Evolutionary conservation across 1,140 invertebrate species (phyloP).

Genomic region (Sarcophaga peregrina): DNA sequence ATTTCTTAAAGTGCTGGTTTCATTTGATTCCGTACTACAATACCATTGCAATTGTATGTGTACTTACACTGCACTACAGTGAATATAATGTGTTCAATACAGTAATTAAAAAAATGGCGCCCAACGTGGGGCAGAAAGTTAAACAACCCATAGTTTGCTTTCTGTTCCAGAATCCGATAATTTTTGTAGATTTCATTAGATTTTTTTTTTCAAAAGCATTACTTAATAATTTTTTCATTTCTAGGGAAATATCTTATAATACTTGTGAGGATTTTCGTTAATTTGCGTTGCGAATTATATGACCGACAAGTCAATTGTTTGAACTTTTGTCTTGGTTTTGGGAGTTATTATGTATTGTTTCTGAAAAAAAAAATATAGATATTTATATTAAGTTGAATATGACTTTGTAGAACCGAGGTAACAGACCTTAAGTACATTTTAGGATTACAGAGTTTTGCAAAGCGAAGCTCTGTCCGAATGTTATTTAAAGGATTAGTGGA

Average conservation of each 20-base stretch:
- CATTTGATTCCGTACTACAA: too few relatives aligned
- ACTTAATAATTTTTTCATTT: not conserved
- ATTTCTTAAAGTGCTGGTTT: too few relatives aligned
- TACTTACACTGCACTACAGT: too few relatives aligned
- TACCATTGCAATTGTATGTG: too few relatives aligned
- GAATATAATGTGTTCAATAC: not conserved
- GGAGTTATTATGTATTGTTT: not conserved
- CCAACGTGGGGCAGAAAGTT: not conserved
- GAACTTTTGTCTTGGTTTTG: not conserved
- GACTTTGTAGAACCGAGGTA: not conserved
- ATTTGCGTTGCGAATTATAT: not conserved
- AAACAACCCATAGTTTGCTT: not conserved
- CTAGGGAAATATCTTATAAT: not conserved
- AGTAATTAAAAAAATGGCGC: not conserved
- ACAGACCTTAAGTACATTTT: not conserved
- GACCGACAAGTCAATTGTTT: not conserved
- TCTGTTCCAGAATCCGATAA: too few relatives aligned
- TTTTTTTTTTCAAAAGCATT: not conserved
- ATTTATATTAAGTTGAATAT: not conserved
- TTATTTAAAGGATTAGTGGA: not conserved
- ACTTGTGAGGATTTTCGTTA: conserved; percentile 5
- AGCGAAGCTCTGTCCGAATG: not conserved
- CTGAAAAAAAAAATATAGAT: not conserved
- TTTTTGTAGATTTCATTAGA: not conserved
- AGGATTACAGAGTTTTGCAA: not conserved